Evolutionary conservation across 2,797 vertebrate species (phyloP), one percentile per base, ranked within the genome.

Genomic region (Ammospiza maritima): DNA sequence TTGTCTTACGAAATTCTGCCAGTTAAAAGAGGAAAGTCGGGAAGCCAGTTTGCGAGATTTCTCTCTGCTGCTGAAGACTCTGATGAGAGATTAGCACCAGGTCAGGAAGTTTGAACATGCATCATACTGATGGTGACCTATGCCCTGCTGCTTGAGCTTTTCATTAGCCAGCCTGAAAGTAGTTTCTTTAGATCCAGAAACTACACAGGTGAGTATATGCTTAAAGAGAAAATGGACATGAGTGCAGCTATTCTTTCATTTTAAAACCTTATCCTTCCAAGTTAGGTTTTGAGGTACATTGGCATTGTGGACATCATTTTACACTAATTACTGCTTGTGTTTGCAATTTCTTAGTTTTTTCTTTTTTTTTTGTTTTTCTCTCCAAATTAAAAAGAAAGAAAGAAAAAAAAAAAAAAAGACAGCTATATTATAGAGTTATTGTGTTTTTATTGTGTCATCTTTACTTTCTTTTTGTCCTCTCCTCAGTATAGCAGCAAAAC

Each of bases 121-220:
- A 47, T 95, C 60, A 45, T 45, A 14, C 29, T 76, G 26, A 13
- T 80, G 42, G 10, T 82, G 45, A 85, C 50, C 53, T 89, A 36
- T 58, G 45, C 45, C n/a, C 11, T 30, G 11, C 38, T 87, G 27
- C n/a, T 78, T 34, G 13, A 82, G 17, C 60, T 95, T 95, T 91
- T 87, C 50, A 71, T 75, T 79, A 86, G 25, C n/a, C 29, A 89
- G 38, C 26, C 64, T 72, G 34, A 67, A 88, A 89, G 20, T 3
- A 34, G n/a, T 88, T 91, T 62, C 40, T 77, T 94, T 83, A 8
- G 12, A 77, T 70, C 57, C 71, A 78, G 58, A 53, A 89, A 26
- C 36, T 73, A 15, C 16, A 47, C 13, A 26, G 65, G 22, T 70
- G 29, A 85, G 32, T 57, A 40, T 36, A 36, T 30, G 16, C 16